phyloP scores from a whole-genome alignment of 2,888 invertebrate genomes.

The Oeneis ivallda region DNA sequence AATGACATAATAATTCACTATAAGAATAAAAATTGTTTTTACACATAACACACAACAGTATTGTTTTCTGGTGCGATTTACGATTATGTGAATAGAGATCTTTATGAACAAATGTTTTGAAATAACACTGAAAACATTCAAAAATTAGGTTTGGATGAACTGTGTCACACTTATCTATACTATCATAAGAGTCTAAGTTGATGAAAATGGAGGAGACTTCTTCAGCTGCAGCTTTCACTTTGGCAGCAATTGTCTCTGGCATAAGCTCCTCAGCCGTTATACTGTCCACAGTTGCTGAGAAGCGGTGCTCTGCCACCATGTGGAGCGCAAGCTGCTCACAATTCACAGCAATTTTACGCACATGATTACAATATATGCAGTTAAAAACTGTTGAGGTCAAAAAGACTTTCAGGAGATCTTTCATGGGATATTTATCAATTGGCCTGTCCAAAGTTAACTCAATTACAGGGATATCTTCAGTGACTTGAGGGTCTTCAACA shows the following conservation, averaged over 20 bases:
- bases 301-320: conserved; percentile 89
- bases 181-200: conserved; percentile 87
- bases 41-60: conserved; percentile 92
- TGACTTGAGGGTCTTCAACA: conserved; percentile 58
- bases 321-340: conserved; percentile 90
- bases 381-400: conserved; percentile 84
- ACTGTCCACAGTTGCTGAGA: conserved; percentile 89
- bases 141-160: conserved; percentile 85
- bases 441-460: conserved; percentile 88
- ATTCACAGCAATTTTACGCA: conserved; percentile 91
- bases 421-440: conserved; percentile 87
- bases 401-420: conserved; percentile 87
- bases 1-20: conserved; percentile 92
- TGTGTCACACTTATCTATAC: conserved; percentile 78
- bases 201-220: conserved; percentile 85
- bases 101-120: conserved; percentile 88
- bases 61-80: conserved; percentile 92
- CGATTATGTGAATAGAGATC: conserved; percentile 93
- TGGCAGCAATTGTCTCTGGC: conserved; percentile 86
- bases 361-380: conserved; percentile 94
- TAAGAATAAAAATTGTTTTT: conserved; percentile 93
- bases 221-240: conserved; percentile 83
- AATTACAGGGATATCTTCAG: conserved; percentile 83
- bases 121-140: conserved; percentile 94
- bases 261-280: conserved; percentile 88